Base-by-base conservation (phyloP, 2,113 vertebrate species). In the Dasyprocta punctata region DNA sequence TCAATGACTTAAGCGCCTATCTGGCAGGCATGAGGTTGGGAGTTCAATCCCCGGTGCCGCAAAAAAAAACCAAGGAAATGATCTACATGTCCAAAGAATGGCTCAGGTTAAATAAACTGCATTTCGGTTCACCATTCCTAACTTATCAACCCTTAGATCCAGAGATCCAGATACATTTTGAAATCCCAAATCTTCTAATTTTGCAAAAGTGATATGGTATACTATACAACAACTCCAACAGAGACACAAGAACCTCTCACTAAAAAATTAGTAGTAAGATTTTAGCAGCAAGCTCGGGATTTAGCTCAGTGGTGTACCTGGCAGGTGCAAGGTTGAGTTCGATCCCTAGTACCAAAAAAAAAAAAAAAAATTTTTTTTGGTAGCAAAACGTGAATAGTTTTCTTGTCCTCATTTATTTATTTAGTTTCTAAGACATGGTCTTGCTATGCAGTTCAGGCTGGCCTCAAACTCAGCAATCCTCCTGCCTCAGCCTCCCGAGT, bases 111-210 rank as follows among this genome's bases (percentile, higher is more conserved):
- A 95, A 93, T 67, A 89, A 75, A 47, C 82, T 92, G 85, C 30
- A 7, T 77, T 28, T 5, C 69, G 49, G 56, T 54, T 8, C 17
- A 69, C 19, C 49, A 56, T 89, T 67, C 38, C 49, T 95, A 82
- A 56, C 33, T 30, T 80, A 81, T n/a, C 4, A 61, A 95, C 41
- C 11, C 28, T 86, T 90, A 38, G n/a, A 89, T 89, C 47, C 47
- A 95, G 52, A 38, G n/a, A 89, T 89, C 47, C 47, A 95, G 52
- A 73, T 69, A 24, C 52, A 56, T 60, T 95, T 83, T 54, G 33
- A 95, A 97, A 96, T 80, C 52, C 54, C 60, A 56, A 80, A 44
- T 83, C 83, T 89, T 86, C 84, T 92, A 86, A 89, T 75, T 86
- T 77, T 94, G 54, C 41, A 86, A 95, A 47, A 8, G 83, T 73